A percentile compares a stretch with the other conserved stretches of the same genome.
These are phyloP conservation scores for Scrobipalpa atriplicella DNA, from an alignment of 2,888 invertebrate species.

Conservation along the genomic window DNA sequence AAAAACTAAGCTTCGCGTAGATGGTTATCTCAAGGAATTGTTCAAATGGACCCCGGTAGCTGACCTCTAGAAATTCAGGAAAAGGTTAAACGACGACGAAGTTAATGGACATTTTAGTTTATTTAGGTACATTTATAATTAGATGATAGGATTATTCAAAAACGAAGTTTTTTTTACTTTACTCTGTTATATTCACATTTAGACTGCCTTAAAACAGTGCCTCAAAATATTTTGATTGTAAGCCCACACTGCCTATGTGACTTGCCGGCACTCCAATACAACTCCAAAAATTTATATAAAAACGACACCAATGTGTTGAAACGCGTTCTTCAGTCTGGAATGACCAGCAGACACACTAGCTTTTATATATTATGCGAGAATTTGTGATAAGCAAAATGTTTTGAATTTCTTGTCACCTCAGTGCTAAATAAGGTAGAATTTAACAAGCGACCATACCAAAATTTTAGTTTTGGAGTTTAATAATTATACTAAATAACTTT, in stretches of 20 bases:
- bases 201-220: too few species aligned
- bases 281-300: background rate
- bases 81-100: too few species aligned
- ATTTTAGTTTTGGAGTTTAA: background rate
- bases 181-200: too few species aligned
- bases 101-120: too few species aligned
- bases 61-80: too few species aligned
- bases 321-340: background rate
- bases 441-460: conserved; percentile 6
- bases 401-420: background rate
- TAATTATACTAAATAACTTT: background rate
- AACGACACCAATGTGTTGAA: background rate
- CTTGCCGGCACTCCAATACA: background rate
- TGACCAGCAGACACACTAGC: background rate
- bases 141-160: too few species aligned
- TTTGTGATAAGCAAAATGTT: conserved; percentile 8
- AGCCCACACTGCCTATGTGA: background rate
- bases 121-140: too few species aligned
- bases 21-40: too few species aligned
- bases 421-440: conserved; percentile 9
- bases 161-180: too few species aligned
- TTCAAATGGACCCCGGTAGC: too few species aligned
- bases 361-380: conserved; percentile 27
- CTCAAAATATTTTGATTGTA: background rate
- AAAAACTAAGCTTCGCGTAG: too few species aligned